A percentile compares a stretch with the other conserved stretches of the same genome.
These are phyloP conservation scores for Spondyliosoma cantharus DNA, from an alignment of 2,797 vertebrate species.

Conservation along the genomic window DNA sequence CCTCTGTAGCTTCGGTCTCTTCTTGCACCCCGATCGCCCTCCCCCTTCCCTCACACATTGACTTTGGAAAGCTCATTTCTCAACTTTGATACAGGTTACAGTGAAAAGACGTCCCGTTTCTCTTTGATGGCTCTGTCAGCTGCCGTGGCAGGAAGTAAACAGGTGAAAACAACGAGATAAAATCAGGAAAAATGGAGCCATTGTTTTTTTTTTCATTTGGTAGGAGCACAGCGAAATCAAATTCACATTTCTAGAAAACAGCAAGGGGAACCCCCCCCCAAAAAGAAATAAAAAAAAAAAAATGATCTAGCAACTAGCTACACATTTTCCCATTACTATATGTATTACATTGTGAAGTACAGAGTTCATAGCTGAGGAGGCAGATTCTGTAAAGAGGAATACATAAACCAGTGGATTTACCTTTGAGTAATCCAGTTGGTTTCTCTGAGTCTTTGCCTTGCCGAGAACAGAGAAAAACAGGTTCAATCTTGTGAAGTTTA, in stretches of 20 bases:
- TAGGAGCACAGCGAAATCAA: not conserved
- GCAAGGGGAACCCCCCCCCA: no score
- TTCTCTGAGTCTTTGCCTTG: slow-evolving; percentile 88
- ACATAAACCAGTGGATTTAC: slow-evolving; percentile 77
- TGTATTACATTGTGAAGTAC: not conserved
- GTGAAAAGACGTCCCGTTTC: slow-evolving; percentile 64
- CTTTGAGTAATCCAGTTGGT: slow-evolving; percentile 89
- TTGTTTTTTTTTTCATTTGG: not conserved
- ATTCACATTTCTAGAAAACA: no score
- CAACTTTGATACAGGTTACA: slow-evolving; percentile 78
- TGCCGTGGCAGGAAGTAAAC: slow-evolving; percentile 4
- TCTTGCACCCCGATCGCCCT: slow-evolving; percentile 69
- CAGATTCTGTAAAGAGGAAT: not conserved
- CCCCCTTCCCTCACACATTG: slow-evolving; percentile 74
- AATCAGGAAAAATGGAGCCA: not conserved
- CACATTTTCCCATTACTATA: no score
- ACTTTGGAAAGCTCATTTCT: slow-evolving; percentile 82
- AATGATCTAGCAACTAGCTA: no score
- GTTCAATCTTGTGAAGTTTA: not conserved
- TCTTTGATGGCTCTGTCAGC: slow-evolving; percentile 31
- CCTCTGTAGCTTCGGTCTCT: slow-evolving; percentile 72
- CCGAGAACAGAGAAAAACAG: slow-evolving; percentile 61
- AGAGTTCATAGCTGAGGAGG: not conserved
- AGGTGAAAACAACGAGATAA: slow-evolving; percentile 6
- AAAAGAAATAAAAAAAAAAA: no score